Base-by-base conservation (phyloP, 1,140 invertebrate genomes). In the Musca vetustissima region DNA sequence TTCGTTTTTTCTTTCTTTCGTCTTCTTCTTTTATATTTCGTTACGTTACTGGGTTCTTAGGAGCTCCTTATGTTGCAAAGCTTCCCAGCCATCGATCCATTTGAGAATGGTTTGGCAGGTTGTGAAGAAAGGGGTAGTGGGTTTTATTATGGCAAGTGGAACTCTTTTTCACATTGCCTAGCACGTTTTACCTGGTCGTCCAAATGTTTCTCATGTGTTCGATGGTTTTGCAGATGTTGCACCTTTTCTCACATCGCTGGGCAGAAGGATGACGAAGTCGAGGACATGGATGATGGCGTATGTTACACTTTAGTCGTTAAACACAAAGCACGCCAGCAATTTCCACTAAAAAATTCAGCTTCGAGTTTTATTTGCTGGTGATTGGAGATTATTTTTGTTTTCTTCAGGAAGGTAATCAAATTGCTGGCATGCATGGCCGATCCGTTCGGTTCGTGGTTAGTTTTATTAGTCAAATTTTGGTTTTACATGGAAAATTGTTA, bases 201-300 rank as follows among this genome's bases (percentile, higher is more conserved):
- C n/a, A 59, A n/a, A 4, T 28, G 13, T 32, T 59, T 17, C 55
- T 28, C 25, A 28, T 59, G n/a, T 59, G 25, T 59, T 59, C 15
- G 14, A 59, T 24, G 17, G 25, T 32, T 17, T 61, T 61, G 19
- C 32, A 61, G 57, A 61, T 61, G 32, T 61, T 61, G 57, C 57
- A 61, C 57, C 57, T 61, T 61, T 61, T 61, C 49, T 19, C 21
- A 21, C 49, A 21, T 36, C 21, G 49, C n/a, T 19, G 4, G 13
- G 14, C n/a, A n/a, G 7, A 19, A 28, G 17, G 55, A 17, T 3
- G 24, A 59, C 17, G 55, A 59, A 22, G 24, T 28, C 25, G 55
- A 59, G 11, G 28, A 17, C 11, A 4, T n/a, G 15, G 25, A 32
- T 21, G 57, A 61, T 61, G 57, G 57, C 28, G 57, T 36, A 36